phyloP scores from a whole-genome alignment of 1,140 invertebrate species.

The Heliconius himera region DNA sequence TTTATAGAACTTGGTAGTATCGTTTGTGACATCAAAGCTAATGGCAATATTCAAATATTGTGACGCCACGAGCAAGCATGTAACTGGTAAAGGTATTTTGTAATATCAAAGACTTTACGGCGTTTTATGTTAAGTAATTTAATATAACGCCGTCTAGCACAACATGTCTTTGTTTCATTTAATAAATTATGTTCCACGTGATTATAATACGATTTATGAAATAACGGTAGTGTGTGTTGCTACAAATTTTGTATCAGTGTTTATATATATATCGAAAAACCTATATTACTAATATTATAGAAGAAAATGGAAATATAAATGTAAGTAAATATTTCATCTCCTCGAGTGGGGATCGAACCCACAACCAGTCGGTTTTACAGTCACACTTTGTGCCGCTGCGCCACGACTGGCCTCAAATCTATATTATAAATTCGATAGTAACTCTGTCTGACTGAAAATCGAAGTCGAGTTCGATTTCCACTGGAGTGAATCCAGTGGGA shows the following conservation, averaged over 20 bases:
- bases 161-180: slow-evolving; percentile 36
- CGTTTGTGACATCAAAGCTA: slow-evolving; percentile 43
- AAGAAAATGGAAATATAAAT: too few species aligned
- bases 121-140: slow-evolving; percentile 39
- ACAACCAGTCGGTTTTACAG: too few species aligned
- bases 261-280: neutral
- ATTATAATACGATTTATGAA: slow-evolving; percentile 21
- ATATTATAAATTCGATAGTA: too few species aligned
- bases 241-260: neutral
- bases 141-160: slow-evolving; percentile 37
- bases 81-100: slow-evolving; percentile 51
- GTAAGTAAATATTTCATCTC: too few species aligned
- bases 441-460: too few species aligned
- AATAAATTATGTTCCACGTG: slow-evolving; percentile 31
- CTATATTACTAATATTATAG: too few species aligned
- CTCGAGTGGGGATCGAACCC: too few species aligned
- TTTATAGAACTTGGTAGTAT: slow-evolving; percentile 10
- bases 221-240: neutral
- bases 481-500: too few species aligned
- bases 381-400: too few species aligned
- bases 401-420: too few species aligned
- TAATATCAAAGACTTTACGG: slow-evolving; percentile 50
- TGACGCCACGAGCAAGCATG: slow-evolving; percentile 48
- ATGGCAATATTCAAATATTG: slow-evolving; percentile 46
- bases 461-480: too few species aligned